A percentile compares a stretch with the other conserved stretches of the same genome.
Evolutionary conservation across 2,888 invertebrate species (phyloP).

Genomic region (Alloscopus bannaensis): DNA sequence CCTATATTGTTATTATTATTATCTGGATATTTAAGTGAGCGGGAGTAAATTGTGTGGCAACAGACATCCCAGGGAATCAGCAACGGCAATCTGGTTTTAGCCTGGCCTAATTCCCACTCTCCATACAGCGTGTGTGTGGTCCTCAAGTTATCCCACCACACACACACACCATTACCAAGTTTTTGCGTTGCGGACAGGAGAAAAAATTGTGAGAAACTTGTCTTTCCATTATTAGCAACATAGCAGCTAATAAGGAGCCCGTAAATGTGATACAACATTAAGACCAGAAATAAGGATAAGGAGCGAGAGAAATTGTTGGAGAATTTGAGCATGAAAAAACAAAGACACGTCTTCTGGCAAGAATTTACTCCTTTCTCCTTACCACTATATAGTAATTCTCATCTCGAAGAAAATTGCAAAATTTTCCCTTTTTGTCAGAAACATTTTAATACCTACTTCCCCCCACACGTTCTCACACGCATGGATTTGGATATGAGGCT

Average conservation of each 20-base stretch:
- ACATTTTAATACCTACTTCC: conserved; percentile 34
- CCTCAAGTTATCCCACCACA: neutral
- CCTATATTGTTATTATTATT: conserved; percentile 25
- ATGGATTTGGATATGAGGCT: neutral
- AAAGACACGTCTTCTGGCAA: conserved; percentile 4
- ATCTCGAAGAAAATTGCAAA: conserved; percentile 45
- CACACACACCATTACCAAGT: neutral
- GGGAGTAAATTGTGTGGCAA: conserved; percentile 31
- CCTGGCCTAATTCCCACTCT: conserved; percentile 32
- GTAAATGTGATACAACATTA: conserved; percentile 22
- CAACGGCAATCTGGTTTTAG: conserved; percentile 48
- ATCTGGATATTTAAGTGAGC: neutral
- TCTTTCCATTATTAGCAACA: conserved; percentile 27
- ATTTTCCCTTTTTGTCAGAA: conserved; percentile 44
- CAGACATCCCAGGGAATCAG: conserved; percentile 39
- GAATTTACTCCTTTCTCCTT: neutral
- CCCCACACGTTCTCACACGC: conserved; percentile 14
- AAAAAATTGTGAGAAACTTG: conserved; percentile 6
- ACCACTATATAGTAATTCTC: too few relatives aligned
- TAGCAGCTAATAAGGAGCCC: conserved; percentile 34
- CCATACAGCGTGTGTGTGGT: neutral
- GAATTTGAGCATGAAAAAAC: conserved; percentile 18
- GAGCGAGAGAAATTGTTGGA: conserved; percentile 32
- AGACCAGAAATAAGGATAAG: conserved; percentile 32
- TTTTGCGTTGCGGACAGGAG: neutral